Conservation (phyloP, 2,113 vertebrate species). For the Glaucidium brasilianum region DNA sequence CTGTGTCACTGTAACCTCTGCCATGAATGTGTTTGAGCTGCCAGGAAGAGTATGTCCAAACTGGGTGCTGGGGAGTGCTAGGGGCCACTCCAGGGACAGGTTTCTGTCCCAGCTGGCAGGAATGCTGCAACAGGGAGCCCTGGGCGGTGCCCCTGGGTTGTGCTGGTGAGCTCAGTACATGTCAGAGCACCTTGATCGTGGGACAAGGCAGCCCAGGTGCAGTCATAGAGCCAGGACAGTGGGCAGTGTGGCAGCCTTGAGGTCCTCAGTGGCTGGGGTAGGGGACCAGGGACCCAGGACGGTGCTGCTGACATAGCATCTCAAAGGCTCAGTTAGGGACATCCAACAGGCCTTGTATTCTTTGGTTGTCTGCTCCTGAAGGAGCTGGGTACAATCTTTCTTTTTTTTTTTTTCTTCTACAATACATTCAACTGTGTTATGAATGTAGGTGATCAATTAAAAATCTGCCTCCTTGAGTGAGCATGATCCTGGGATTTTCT, state of each 20-base stretch:
- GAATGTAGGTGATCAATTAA: conserved; percentile 9
- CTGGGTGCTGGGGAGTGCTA: rapidly evolving
- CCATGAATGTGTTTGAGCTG: not conserved
- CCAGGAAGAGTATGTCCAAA: not conserved
- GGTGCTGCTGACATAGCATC: not conserved
- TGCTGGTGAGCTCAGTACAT: not conserved
- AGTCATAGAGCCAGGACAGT: not conserved
- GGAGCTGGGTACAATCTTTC: not conserved
- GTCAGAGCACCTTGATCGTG: not conserved
- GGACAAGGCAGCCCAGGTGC: too few species aligned
- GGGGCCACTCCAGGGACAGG: not conserved
- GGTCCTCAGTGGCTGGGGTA: not conserved
- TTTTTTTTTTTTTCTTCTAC: not conserved
- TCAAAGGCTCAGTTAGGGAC: not conserved
- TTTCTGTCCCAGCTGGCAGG: not conserved
- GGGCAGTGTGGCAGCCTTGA: rapidly evolving
- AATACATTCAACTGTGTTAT: not conserved
- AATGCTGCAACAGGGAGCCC: not conserved
- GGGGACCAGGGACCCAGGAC: not conserved
- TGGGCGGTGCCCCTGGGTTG: not conserved
- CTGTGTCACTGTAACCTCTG: not conserved
- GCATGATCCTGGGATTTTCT: conserved; percentile 44
- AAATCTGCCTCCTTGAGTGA: conserved; percentile 5
- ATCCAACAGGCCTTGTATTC: not conserved
- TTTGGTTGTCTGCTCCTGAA: not conserved